Evolutionary conservation across 1,140 invertebrate species (phyloP), one percentile per base, ranked within the genome.

Genomic region (Chrysomallon squamiferum): DNA sequence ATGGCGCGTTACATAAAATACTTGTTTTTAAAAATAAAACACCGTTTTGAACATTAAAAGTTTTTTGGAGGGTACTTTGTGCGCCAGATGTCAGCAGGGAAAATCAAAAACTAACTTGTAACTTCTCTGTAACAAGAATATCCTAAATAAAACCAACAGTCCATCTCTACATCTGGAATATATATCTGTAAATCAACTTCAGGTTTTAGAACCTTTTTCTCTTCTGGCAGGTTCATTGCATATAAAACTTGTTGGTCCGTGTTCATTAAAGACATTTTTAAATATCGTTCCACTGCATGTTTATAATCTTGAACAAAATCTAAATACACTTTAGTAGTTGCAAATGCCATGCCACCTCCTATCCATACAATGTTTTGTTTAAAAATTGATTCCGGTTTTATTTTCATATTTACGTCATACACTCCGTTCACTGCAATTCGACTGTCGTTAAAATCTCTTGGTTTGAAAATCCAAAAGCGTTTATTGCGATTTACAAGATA

Each of bases 191-290:
- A 38, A 33, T 65, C 32, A 13, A 74, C 60, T 43, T 61, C 30
- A 13, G 65, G 43, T 27, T 63, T 59, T 11, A 72, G 20, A 6
- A 20, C 29, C 13, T 43, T 7, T n/a, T 47, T 50, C 18, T 69
- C 59, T 9, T 58, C 52, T 1, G 33, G 15, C 9, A 61, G 59
- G 50, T 60, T 74, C 64, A 77, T 68, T 43, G 70, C 43, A 38
- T 69, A 71, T n/a, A 78, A 45, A 7, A 77, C 60, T 63, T 80
- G 76, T 45, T 80, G 76, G 30, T 80, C 78, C 4, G 78, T 72
- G 49, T 64, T 75, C n/a, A 67, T 73, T 25, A 80, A 47, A 4
- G 61, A 49, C 27, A 61, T 45, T 13, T 33, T 27, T 29, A 79
- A 29, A 47, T 68, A 75, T 47, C 64, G 62, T 3, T 60, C 54